Evolutionary conservation across 2,888 invertebrate species (phyloP).

Genomic region (Acleris literana): DNA sequence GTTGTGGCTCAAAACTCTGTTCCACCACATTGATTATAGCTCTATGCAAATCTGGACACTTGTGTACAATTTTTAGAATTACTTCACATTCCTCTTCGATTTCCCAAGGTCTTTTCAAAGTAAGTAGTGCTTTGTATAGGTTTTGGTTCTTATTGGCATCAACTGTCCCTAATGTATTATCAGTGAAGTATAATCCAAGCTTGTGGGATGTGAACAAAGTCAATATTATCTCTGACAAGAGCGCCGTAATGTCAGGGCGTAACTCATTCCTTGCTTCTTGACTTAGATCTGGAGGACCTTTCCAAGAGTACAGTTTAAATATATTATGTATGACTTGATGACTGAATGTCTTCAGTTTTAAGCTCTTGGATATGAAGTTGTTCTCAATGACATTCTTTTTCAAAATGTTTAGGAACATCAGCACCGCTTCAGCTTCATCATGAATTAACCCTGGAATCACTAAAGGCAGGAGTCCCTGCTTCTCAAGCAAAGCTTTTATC

Average conservation of each 20-base stretch:
- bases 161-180: constrained; percentile 85
- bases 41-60: constrained; percentile 89
- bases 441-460: constrained; percentile 86
- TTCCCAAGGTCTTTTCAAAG: constrained; percentile 87
- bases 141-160: constrained; percentile 84
- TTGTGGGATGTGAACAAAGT: constrained; percentile 89
- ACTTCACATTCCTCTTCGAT: constrained; percentile 85
- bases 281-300: constrained; percentile 83
- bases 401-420: constrained; percentile 86
- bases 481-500: constrained; percentile 88
- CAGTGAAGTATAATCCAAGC: constrained; percentile 90
- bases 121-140: constrained; percentile 85
- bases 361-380: constrained; percentile 86
- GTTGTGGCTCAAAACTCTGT: constrained; percentile 84
- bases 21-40: constrained; percentile 84
- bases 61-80: constrained; percentile 84
- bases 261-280: constrained; percentile 62
- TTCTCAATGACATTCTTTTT: constrained; percentile 88
- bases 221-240: constrained; percentile 88
- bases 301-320: constrained; percentile 89
- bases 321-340: constrained; percentile 86
- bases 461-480: constrained; percentile 85
- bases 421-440: constrained; percentile 86
- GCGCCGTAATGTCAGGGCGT: constrained; percentile 76
- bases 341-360: constrained; percentile 88